Conservation (phyloP, 2,113 vertebrate species). For the Ceyx melanurus region DNA sequence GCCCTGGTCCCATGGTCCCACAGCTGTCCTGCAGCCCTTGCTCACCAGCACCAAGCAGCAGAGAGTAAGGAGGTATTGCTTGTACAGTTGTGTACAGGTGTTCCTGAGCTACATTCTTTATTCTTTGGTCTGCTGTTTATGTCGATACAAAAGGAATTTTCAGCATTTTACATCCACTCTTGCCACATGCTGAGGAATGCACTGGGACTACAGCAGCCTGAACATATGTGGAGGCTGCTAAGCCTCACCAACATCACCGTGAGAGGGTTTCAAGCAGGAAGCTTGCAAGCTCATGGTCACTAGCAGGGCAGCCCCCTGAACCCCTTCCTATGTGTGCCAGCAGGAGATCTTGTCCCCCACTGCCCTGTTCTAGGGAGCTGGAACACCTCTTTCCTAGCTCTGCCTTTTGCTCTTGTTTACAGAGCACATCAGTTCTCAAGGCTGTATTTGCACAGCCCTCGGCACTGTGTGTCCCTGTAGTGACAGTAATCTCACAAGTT, state of each 20-base stretch:
- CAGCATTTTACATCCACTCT: neutral
- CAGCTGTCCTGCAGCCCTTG: neutral
- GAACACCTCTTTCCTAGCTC: neutral
- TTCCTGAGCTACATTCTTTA: neutral
- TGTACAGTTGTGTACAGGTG: neutral
- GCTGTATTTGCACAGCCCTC: neutral
- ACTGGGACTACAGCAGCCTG: rapidly evolving
- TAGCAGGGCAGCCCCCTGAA: neutral
- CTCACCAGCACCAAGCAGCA: neutral
- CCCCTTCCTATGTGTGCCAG: rapidly evolving
- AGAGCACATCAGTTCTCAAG: rapidly evolving
- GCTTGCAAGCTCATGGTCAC: neutral
- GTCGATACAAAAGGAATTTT: neutral
- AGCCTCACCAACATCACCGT: neutral
- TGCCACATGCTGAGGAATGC: neutral
- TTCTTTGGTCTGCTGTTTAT: neutral
- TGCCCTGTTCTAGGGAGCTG: neutral
- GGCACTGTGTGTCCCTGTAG: neutral
- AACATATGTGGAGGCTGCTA: rapidly evolving
- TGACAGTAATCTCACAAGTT: neutral
- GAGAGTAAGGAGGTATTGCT: neutral
- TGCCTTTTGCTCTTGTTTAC: neutral
- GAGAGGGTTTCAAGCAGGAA: neutral
- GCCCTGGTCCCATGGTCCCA: neutral
- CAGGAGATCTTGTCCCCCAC: neutral